phyloP scores from a whole-genome alignment of 2,888 invertebrate genomes.

The Oxycera nigricornis region DNA sequence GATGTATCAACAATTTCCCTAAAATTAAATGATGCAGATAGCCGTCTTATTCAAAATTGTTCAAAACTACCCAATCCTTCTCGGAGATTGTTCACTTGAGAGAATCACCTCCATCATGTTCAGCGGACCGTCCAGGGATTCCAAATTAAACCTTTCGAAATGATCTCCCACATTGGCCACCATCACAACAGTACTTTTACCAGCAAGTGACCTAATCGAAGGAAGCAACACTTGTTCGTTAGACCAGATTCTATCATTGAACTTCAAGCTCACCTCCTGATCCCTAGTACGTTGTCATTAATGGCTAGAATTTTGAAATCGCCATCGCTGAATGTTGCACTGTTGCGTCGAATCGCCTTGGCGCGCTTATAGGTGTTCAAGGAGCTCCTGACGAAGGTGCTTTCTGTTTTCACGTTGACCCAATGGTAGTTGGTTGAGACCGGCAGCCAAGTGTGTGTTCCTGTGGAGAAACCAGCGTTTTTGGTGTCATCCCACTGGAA shows the following conservation, averaged over 20 bases:
- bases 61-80: conserved; percentile 15
- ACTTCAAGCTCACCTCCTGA: conserved; percentile 19
- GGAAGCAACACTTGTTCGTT: not conserved
- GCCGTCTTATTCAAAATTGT: not conserved
- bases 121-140: not conserved
- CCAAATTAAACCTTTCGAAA: conserved; percentile 10
- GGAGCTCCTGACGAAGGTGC: conserved; percentile 55
- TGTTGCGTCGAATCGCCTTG: conserved; percentile 60
- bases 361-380: conserved; percentile 66
- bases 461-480: conserved; percentile 58
- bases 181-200: not conserved
- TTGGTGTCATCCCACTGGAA: conserved; percentile 67
- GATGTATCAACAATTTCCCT: conserved; percentile 7
- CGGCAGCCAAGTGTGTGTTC: conserved; percentile 58
- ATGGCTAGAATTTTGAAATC: conserved; percentile 14
- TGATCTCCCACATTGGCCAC: conserved; percentile 11
- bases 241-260: not conserved
- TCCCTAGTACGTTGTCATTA: conserved; percentile 13
- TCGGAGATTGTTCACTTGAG: not conserved
- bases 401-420: conserved; percentile 67
- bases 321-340: conserved; percentile 49
- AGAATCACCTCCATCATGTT: not conserved
- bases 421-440: conserved; percentile 65
- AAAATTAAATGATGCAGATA: not conserved
- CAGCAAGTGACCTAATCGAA: not conserved